Conservation (phyloP, 1,140 invertebrate species). For the Pseudomyrmex pallidus region DNA sequence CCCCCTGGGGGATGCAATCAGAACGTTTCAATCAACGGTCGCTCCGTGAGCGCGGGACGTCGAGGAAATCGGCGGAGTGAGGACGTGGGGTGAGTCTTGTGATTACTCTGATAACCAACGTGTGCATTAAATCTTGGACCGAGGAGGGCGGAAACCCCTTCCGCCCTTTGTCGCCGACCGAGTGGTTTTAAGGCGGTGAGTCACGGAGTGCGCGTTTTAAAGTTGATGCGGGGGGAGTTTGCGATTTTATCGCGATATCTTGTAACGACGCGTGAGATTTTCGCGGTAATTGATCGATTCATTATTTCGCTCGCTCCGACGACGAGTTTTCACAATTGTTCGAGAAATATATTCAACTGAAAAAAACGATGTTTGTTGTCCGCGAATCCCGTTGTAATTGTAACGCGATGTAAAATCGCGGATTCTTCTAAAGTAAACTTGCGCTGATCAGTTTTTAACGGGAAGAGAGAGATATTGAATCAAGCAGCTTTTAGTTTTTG, state of each 20-base stretch:
- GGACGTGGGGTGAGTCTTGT: conserved; percentile 66
- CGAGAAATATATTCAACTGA: neutral
- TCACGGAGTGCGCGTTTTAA: conserved; percentile 78
- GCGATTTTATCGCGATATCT: conserved; percentile 63
- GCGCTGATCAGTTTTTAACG: neutral
- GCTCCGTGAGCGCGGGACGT: conserved; percentile 72
- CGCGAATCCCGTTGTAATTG: neutral
- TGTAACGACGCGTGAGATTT: conserved; percentile 32
- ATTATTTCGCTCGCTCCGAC: neutral
- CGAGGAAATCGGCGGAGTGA: conserved; percentile 65
- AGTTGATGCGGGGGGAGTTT: conserved; percentile 64
- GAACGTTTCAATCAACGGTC: conserved; percentile 86
- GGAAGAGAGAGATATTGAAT: neutral
- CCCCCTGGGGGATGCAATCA: conserved; percentile 84
- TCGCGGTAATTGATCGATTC: conserved; percentile 32
- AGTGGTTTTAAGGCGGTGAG: conserved; percentile 82
- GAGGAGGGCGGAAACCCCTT: conserved; percentile 81
- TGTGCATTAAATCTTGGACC: conserved; percentile 83
- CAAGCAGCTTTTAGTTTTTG: too few relatives aligned
- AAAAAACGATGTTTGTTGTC: too few relatives aligned
- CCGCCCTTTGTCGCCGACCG: conserved; percentile 75
- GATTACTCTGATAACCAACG: conserved; percentile 84
- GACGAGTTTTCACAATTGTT: neutral
- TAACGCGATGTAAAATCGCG: neutral
- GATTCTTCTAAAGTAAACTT: neutral